Percentiles rank a stretch among this genome's conserved stretches.
phyloP scores from a whole-genome alignment of 2,888 invertebrate genomes.

The Epirrhoe alternata region DNA sequence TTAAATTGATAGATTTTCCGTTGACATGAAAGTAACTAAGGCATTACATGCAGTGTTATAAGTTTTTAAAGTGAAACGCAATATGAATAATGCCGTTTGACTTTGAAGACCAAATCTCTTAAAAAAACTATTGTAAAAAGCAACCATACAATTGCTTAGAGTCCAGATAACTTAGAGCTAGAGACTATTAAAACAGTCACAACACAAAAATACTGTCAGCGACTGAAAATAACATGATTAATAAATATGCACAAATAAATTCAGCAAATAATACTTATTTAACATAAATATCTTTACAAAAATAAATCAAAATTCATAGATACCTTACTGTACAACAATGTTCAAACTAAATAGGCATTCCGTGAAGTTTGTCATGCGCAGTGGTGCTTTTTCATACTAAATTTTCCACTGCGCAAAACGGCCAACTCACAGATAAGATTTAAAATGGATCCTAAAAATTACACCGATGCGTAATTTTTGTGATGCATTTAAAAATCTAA shows the following conservation, averaged over 20 bases:
- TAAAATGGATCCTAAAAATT: too few relatives aligned
- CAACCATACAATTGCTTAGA: not conserved
- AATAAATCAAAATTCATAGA: not conserved
- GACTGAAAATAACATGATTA: conserved; percentile 42
- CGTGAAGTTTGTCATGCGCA: too few relatives aligned
- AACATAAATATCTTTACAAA: not conserved
- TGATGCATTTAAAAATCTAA: too few relatives aligned
- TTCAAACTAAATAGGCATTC: too few relatives aligned
- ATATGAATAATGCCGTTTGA: not conserved
- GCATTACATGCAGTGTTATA: too few relatives aligned
- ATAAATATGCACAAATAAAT: conserved; percentile 40
- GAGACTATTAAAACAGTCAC: conserved; percentile 29
- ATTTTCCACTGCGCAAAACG: too few relatives aligned
- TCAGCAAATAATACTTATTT: conserved; percentile 7
- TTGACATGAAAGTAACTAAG: too few relatives aligned
- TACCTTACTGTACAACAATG: too few relatives aligned
- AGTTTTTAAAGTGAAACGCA: not conserved
- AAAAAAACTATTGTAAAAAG: not conserved
- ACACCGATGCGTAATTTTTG: too few relatives aligned
- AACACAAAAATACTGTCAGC: conserved; percentile 59
- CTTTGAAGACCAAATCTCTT: not conserved
- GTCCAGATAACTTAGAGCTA: not conserved
- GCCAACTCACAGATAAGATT: too few relatives aligned
- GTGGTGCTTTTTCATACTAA: too few relatives aligned
- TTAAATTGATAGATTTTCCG: too few relatives aligned